Conservation (phyloP, 2,888 invertebrate genomes). For the Cerastis rubricosa region DNA sequence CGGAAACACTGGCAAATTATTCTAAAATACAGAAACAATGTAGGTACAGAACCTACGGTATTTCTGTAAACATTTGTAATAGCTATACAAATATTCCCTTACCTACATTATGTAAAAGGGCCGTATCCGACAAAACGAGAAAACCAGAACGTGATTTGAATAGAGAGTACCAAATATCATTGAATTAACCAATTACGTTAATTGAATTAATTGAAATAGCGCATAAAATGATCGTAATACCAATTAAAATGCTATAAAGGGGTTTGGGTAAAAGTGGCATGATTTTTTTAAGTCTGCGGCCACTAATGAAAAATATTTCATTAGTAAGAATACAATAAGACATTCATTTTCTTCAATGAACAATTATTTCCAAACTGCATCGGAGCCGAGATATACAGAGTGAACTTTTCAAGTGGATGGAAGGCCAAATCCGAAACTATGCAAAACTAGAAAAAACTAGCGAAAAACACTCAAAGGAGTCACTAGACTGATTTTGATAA, state of each 20-base stretch:
- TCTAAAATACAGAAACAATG: conserved; percentile 33
- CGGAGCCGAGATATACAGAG: no score
- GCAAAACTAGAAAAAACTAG: no score
- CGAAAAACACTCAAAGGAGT: no score
- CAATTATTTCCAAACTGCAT: no score
- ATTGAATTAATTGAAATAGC: conserved; percentile 66
- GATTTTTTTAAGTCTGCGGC: no score
- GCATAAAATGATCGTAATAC: conserved; percentile 57
- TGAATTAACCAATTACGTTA: conserved; percentile 63
- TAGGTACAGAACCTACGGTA: conserved; percentile 25
- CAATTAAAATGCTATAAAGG: conserved; percentile 48
- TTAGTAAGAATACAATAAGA: no score
- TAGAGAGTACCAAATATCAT: conserved; percentile 56
- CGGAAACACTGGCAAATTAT: background rate
- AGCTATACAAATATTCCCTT: conserved; percentile 45
- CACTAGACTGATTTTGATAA: no score
- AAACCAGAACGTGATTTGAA: conserved; percentile 67
- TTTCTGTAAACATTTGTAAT: conserved; percentile 41
- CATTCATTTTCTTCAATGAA: no score
- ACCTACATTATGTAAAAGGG: conserved; percentile 51
- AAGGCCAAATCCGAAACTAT: no score
- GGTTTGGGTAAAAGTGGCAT: no score
- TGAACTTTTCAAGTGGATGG: no score
- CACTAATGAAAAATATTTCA: no score
- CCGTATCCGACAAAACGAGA: conserved; percentile 44